A percentile compares a stretch with the other conserved stretches of the same genome.
phyloP scores from a whole-genome alignment of 2,888 invertebrate genomes.

The Matsumyia berberina region DNA sequence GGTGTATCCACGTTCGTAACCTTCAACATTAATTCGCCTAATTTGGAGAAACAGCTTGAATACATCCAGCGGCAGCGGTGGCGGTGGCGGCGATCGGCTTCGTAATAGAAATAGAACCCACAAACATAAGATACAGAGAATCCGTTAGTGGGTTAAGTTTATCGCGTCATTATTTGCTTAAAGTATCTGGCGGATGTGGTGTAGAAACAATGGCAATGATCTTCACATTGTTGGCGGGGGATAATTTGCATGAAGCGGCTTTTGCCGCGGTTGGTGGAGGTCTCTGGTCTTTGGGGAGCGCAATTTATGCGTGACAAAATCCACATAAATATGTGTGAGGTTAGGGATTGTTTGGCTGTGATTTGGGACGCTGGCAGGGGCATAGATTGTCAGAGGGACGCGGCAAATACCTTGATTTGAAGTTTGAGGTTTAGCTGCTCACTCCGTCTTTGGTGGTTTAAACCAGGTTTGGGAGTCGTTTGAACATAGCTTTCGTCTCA shows the following conservation, averaged over 20 bases:
- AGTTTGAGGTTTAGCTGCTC: no score
- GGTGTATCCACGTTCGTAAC: slow-evolving; percentile 47
- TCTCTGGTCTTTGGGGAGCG: not conserved
- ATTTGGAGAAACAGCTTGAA: slow-evolving; percentile 45
- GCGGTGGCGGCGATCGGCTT: not conserved
- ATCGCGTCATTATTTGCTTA: slow-evolving; percentile 55
- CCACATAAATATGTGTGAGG: not conserved
- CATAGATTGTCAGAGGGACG: no score
- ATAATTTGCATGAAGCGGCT: slow-evolving; percentile 52
- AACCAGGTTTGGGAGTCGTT: no score
- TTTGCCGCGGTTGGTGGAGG: not conserved
- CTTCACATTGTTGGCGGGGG: slow-evolving; percentile 41
- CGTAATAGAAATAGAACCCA: slow-evolving; percentile 17
- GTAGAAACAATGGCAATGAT: slow-evolving; percentile 61
- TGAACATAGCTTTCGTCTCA: no score
- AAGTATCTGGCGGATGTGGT: slow-evolving; percentile 18
- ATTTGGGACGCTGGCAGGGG: no score
- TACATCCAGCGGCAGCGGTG: not conserved
- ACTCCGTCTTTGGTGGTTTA: no score
- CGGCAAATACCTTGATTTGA: no score
- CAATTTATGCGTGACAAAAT: slow-evolving; percentile 2
- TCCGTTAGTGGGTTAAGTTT: slow-evolving; percentile 71
- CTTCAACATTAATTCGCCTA: slow-evolving; percentile 55
- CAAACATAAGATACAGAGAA: slow-evolving; percentile 9
- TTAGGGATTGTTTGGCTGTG: no score